Conservation (phyloP, 2,888 invertebrate genomes). For the Drosophila pegasa region DNA sequence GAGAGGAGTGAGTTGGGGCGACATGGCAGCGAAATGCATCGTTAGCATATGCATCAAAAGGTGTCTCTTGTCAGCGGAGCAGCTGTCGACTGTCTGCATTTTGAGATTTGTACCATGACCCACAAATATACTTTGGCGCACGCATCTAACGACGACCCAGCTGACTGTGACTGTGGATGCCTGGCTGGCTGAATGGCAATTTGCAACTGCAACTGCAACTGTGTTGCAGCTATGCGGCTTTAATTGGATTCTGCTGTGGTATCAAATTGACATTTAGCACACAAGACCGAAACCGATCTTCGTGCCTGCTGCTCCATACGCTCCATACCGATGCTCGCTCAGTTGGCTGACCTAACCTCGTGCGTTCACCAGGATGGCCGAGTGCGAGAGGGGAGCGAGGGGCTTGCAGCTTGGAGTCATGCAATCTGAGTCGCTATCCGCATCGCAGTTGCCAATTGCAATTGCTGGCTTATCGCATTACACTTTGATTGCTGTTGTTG, state of each 20-base stretch:
- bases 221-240: conserved; percentile 58
- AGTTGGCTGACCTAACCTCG: conserved; percentile 72
- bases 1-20: neutral
- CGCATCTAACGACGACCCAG: conserved; percentile 70
- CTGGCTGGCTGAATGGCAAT: conserved; percentile 56
- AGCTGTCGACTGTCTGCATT: conserved; percentile 57
- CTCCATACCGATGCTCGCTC: conserved; percentile 31
- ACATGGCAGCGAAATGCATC: conserved; percentile 44
- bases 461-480: conserved; percentile 73
- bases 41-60: conserved; percentile 76
- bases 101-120: conserved; percentile 76
- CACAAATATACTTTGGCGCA: conserved; percentile 76
- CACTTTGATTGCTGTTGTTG: conserved; percentile 59
- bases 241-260: conserved; percentile 71
- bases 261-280: conserved; percentile 80
- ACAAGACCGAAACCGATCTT: conserved; percentile 47
- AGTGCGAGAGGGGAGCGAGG: too few species aligned
- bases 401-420: conserved; percentile 1
- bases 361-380: conserved; percentile 39
- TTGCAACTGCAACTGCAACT: conserved; percentile 64
- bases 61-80: conserved; percentile 69
- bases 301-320: conserved; percentile 20
- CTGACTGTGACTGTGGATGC: conserved; percentile 7
- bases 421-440: conserved; percentile 41
- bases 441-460: conserved; percentile 54